Base-by-base conservation (phyloP, 2,888 invertebrate species). In the Iphiclides podalirius region DNA sequence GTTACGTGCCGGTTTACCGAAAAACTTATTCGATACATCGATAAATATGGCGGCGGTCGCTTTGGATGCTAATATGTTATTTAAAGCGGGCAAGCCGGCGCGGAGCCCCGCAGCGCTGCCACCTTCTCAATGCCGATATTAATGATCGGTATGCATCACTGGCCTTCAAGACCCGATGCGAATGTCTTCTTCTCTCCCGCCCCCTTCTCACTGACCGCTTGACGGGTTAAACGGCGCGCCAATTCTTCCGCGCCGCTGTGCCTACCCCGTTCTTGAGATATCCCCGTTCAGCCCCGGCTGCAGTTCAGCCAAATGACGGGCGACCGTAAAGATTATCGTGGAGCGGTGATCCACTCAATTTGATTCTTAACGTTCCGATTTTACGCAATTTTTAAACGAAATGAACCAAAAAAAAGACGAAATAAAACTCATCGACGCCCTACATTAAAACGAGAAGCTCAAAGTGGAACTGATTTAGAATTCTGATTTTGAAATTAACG, bases 1-100 rank as follows among this genome's bases (percentile, higher is more conserved):
- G 82, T 77, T 79, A 76, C 80, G 81, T 77, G 66, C 72, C 72
- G 78, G 70, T 78, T 79, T 79, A 79, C 79, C 78, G 73, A 77
- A 78, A 74, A 75, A 72, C 66, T 65, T 70, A 67, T 72, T 70
- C 69, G 71, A 70, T 64, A 66, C 65, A 66, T 59, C 63, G 75
- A 78, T 79, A 82, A 75, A 79, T 81, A 79, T 79, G 70, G 72
- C 72, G 78, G 76, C 82, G 80, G 83, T 63, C 66, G 75, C 83
- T 83, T 83, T 82, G 77, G 73, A 67, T 70, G 62, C 81, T 85
- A 84, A 85, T 82, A 75, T 79, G 81, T 82, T 82, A 82, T 80
- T 80, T 78, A 79, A 75, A 71, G 75, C 69, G 66, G 62, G 65
- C 69, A 71, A 58, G 66, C 46, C 58, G 61, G 59, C 56, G 52